Evolutionary conservation across 2,113 vertebrate genomes (phyloP), one percentile per base, ranked within the genome.

Genomic region (Ailurus styani): DNA sequence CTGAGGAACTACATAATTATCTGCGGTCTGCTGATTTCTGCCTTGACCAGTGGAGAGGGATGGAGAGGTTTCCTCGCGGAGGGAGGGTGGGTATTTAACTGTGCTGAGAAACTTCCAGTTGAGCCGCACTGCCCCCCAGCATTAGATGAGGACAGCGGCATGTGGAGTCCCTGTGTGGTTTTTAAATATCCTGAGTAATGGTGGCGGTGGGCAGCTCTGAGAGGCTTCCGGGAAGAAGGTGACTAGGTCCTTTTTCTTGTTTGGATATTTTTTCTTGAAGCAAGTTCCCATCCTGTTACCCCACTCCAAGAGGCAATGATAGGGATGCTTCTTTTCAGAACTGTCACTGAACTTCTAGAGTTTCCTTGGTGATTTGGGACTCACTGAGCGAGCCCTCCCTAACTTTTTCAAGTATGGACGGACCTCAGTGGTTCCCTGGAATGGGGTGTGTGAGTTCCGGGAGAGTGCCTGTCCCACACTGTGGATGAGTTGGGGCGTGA

Each of bases 1-100:
- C 81, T 57, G 93, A 88, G 87, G 87, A 93, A 75, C 88, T 37
- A 40, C 96, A 42, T 73, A 40, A 47, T 18, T 54, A 29, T 96
- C 88, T 90, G 47, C 62, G 85, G 64, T 92, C 94, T 20, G 14
- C 66, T 79, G 87, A 45, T 31, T 34, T 73, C 42, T 25, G 25
- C 31, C 12, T 34, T 66, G 78, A 96, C 87, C 64, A 0, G 12
- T 37, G 55, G 40, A 60, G 55, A 75, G 87, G 45, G n/a, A 2
- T 3, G n/a, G 5, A 25, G 23, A 94, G 92, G 40, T 25, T 78
- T 50, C 68, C 54, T 23, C 3, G 18, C n/a, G 57, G 54, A 50
- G 12, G 25, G 1, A 37, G 50, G 15, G 45, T 47, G 55, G 78
- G 25, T 79, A 2, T 75, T 52, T 52, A 54, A 62, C 68, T 12